These are phyloP conservation scores for Cryptocheilus praepositus DNA, from an alignment of 2,888 invertebrate genomes.

Conservation along the genomic window DNA sequence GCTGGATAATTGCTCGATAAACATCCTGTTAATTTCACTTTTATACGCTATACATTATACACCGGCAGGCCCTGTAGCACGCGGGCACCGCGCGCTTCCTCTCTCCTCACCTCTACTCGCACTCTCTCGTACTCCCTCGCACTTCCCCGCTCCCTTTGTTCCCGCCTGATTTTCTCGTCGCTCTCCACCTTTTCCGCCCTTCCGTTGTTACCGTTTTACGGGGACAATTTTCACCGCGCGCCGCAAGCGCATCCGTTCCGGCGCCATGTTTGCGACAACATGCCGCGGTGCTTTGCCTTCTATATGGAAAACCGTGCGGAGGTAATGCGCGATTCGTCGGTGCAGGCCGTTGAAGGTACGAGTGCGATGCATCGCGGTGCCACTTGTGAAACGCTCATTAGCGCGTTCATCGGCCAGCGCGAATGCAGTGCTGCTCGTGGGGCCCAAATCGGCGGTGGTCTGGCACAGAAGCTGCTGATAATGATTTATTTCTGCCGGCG, in stretches of 20 bases:
- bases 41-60: conserved; percentile 52
- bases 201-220: conserved; percentile 25
- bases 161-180: conserved; percentile 2
- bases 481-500: no score
- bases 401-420: no score
- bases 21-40: conserved; percentile 71
- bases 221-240: conserved; percentile 44
- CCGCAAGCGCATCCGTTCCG: conserved; percentile 11
- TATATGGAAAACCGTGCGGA: no score
- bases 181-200: conserved; percentile 9
- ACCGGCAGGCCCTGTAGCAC: conserved; percentile 38
- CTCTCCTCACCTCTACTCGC: background rate
- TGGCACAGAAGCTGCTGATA: no score
- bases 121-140: conserved; percentile 12
- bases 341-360: no score
- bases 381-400: no score
- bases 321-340: no score
- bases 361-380: no score
- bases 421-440: no score
- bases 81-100: conserved; percentile 41
- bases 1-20: conserved; percentile 71
- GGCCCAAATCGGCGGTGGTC: no score
- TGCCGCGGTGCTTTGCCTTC: no score
- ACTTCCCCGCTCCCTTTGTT: conserved; percentile 5
- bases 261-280: no score